Evolutionary conservation across 2,113 vertebrate species (phyloP), one percentile per base, ranked within the genome.

Genomic region (Scomber scombrus): DNA sequence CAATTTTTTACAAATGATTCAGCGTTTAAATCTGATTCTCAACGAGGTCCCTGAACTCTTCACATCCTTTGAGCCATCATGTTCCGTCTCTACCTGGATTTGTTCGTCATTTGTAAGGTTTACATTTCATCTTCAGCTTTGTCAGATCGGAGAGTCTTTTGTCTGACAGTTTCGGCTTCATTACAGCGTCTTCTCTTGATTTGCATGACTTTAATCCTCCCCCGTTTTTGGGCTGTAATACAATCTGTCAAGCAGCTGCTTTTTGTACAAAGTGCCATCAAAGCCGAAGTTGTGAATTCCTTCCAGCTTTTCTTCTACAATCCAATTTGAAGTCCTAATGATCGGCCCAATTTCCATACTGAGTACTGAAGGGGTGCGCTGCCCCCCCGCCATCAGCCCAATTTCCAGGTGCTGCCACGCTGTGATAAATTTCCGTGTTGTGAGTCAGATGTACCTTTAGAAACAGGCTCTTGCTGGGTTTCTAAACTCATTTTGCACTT

Each of bases 281-380:
- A 62, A 73, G 57, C 68, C 63, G 57, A 51, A 34, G 62, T 16
- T 21, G 71, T 63, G 55, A 34, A 71, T 71, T 50, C 79, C 70
- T 75, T 74, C 69, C 34, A 78, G 75, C 63, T 40, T 49, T 74
- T 50, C 49, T 52, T 79, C 81, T 60, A 54, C 55, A 57, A 83
- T 83, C 74, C 77, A 71, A 81, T 88, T 74, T 82, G 66, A 81
- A 19, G 75, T 80, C 75, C 83, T 84, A 81, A 76, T 84, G 83
- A 87, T 81, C 56, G 10, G 16, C 46, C 51, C 34, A 58, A 34
- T 70, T 58, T 76, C 81, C 78, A 57, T 7, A n/a, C 80, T 70
- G 84, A 47, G 19, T 3, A 46, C 78, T 26, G 70, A 65, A 68
- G 65, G 55, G 52, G 47, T 29, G 62, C 2, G 18, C 51, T n/a